These are phyloP conservation scores for Pempheris klunzingeri DNA, from an alignment of 2,797 vertebrate species.

Conservation along the genomic window DNA sequence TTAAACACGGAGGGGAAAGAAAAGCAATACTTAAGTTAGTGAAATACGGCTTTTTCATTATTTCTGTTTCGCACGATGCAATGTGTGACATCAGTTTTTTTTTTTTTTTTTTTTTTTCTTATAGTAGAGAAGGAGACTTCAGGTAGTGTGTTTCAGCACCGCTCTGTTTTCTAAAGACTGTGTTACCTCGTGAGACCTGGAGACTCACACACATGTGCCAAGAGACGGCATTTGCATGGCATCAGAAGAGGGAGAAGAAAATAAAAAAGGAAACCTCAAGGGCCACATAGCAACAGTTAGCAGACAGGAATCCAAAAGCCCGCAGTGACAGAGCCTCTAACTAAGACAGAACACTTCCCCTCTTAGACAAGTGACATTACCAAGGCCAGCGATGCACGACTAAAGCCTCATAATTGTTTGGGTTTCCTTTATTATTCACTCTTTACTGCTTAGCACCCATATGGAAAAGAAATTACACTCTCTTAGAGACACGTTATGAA, in stretches of 20 bases:
- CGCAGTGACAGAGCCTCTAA: constrained; percentile 70
- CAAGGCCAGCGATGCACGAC: constrained; percentile 62
- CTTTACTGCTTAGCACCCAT: constrained; percentile 64
- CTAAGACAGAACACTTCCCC: constrained; percentile 77
- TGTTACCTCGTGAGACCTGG: constrained; percentile 20
- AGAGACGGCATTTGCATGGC: constrained; percentile 28
- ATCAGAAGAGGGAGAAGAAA: constrained; percentile 15
- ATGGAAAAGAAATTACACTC: constrained; percentile 71
- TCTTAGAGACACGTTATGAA: constrained; percentile 65
- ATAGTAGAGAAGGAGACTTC: constrained; percentile 16
- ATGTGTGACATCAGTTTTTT: constrained; percentile 35
- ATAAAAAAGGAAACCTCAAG: constrained; percentile 23
- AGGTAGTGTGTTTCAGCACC: constrained; percentile 15
- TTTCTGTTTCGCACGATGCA: constrained; percentile 42
- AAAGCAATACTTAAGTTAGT: constrained; percentile 33
- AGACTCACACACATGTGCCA: constrained; percentile 11
- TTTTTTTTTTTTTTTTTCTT: too few relatives aligned
- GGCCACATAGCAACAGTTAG: constrained; percentile 54
- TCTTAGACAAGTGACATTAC: constrained; percentile 77
- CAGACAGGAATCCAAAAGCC: constrained; percentile 50
- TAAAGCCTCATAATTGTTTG: constrained; percentile 82
- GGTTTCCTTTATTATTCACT: constrained; percentile 75
- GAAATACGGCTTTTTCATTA: constrained; percentile 47
- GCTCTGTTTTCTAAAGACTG: constrained; percentile 20
- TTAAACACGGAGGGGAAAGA: constrained; percentile 52